Conservation (phyloP, 2,888 invertebrate species). For the Arrhopalites spinosus region DNA sequence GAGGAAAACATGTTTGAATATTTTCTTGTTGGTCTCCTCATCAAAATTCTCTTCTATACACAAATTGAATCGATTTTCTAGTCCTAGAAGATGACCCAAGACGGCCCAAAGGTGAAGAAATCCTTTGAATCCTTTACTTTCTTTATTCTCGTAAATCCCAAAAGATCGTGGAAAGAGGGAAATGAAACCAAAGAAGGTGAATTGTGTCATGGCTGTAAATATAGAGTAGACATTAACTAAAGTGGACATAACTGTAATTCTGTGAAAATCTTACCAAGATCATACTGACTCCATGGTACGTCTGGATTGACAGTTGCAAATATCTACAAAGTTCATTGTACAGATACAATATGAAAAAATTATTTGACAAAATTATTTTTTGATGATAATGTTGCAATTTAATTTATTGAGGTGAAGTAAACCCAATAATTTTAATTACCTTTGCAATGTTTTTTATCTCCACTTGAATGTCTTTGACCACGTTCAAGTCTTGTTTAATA, state of each 20-base stretch:
- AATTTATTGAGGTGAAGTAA: too few species aligned
- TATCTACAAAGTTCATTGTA: neutral
- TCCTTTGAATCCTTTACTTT: constrained; percentile 48
- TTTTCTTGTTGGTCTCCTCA: constrained; percentile 47
- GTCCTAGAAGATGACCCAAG: constrained; percentile 48
- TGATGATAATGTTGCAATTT: too few species aligned
- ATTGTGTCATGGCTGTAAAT: constrained; percentile 50
- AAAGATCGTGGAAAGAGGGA: constrained; percentile 50
- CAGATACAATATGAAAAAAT: too few species aligned
- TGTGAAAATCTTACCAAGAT: too few species aligned
- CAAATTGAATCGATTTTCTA: constrained; percentile 51
- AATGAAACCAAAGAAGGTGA: constrained; percentile 52
- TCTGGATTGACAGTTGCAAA: constrained; percentile 47
- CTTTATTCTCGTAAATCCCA: constrained; percentile 47
- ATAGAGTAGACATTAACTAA: too few species aligned
- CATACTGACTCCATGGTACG: constrained; percentile 54
- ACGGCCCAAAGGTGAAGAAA: constrained; percentile 55
- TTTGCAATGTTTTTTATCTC: constrained; percentile 48
- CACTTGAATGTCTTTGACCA: neutral
- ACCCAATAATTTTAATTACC: constrained; percentile 45
- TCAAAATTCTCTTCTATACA: constrained; percentile 44
- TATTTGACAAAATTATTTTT: too few species aligned
- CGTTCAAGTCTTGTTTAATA: constrained; percentile 42
- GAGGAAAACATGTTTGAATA: constrained; percentile 51
- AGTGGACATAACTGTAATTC: too few species aligned